Evolutionary conservation across 1,140 invertebrate genomes (phyloP).

Genomic region (Mylabris phalerata): DNA sequence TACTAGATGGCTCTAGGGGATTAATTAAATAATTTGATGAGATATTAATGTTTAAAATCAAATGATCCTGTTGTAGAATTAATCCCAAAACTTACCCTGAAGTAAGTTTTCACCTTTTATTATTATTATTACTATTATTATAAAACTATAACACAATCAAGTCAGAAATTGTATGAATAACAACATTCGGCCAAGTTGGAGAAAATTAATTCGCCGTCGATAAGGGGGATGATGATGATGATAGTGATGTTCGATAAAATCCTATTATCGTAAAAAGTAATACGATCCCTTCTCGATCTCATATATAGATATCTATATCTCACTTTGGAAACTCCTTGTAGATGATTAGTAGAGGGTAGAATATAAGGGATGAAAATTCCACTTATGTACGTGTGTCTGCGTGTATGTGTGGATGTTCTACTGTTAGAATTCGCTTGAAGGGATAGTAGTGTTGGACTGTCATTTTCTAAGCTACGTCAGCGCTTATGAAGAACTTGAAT

Average conservation of each 20-base stretch:
- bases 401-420: too few relatives aligned
- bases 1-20: too few relatives aligned
- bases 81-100: too few relatives aligned
- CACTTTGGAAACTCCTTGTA: slow-evolving; percentile 3
- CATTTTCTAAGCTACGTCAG: slow-evolving; percentile 16
- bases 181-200: neutral
- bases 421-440: neutral
- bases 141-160: neutral
- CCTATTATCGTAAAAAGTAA: slow-evolving; percentile 26
- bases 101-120: too few relatives aligned
- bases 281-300: slow-evolving; percentile 12
- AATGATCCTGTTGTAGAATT: too few relatives aligned
- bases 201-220: slow-evolving; percentile 3
- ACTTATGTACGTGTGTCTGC: too few relatives aligned
- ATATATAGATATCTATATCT: slow-evolving; percentile 3
- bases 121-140: too few relatives aligned
- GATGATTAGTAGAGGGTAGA: slow-evolving; percentile 6
- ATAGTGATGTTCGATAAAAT: slow-evolving; percentile 6
- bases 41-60: too few relatives aligned
- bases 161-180: neutral
- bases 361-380: neutral
- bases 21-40: too few relatives aligned
- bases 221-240: too few relatives aligned
- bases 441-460: neutral
- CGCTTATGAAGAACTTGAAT: slow-evolving; percentile 25